Evolutionary conservation across 2,797 vertebrate species (phyloP).

Genomic region (Ctenochaetus hawaiiensis): DNA sequence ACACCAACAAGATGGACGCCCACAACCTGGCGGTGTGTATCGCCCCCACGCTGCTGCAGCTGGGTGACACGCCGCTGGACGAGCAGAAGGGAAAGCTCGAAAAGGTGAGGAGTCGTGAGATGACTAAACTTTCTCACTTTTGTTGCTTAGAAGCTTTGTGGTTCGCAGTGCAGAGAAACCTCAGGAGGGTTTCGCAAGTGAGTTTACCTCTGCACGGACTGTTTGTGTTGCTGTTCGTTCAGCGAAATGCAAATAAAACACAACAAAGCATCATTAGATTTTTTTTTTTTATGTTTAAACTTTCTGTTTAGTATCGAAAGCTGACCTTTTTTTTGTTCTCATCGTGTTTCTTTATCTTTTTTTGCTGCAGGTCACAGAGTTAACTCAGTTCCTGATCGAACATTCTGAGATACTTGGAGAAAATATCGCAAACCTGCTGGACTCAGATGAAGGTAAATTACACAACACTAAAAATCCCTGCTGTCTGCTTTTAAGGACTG

Average conservation of each 20-base stretch:
- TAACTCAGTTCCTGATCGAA: conserved; percentile 93
- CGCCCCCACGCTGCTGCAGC: conserved; percentile 90
- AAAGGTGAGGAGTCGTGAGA: conserved; percentile 84
- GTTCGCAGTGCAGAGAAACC: conserved; percentile 62
- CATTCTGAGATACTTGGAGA: conserved; percentile 90
- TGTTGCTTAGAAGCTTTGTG: conserved; percentile 67
- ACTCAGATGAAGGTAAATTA: conserved; percentile 83
- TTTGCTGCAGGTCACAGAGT: conserved; percentile 85
- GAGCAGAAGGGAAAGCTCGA: conserved; percentile 87
- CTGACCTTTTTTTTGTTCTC: not conserved
- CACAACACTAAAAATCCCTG: not conserved
- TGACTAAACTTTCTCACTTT: conserved; percentile 55
- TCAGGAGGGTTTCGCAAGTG: conserved; percentile 62
- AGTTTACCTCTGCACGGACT: conserved; percentile 1
- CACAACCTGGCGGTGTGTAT: conserved; percentile 93
- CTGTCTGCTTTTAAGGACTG: not conserved
- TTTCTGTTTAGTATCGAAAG: no score
- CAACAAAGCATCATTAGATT: no score
- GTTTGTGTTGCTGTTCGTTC: not conserved
- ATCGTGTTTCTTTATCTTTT: conserved; percentile 21
- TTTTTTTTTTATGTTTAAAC: no score
- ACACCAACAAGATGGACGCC: conserved; percentile 92
- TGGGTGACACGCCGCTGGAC: conserved; percentile 80
- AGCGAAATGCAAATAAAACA: not conserved
- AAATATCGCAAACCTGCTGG: conserved; percentile 80